Base-by-base conservation (phyloP, 2,888 invertebrate species). In the Eupsilia transversa region DNA sequence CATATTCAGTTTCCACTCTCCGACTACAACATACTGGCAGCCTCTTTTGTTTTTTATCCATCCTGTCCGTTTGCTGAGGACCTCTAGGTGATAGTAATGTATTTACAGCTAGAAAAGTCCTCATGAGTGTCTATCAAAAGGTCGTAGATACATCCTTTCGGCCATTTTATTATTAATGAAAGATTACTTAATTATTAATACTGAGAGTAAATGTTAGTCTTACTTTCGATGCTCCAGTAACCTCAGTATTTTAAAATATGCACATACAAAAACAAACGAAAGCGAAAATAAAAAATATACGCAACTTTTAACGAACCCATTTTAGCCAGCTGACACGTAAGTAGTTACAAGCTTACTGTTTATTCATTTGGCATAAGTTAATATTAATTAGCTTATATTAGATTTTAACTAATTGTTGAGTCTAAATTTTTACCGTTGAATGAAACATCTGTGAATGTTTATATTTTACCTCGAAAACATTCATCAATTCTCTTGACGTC, bases 211-310 rank as follows among this genome's bases (percentile, higher is more conserved):
- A 41, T 74, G 3, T 75, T n/a, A 38, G 23, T 38, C 17, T 30
- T 43, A 67, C 38, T 68, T 67, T 77, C 46, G 33, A 57, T 64
- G 82, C 63, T 82, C 69, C 46, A 79, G n/a, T 77, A 77, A 79
- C 35, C 64, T 56, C 33, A 52, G 46, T 67, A 14, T 54, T 59
- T 56, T 66, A 66, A 74, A 83, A 73, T 74, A 69, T 80, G 65
- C 43, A 65, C 82, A 77, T 82, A 56, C n/a, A 69, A 59, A 59
- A 79, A 38, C 56, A 79, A 79, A 84, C 33, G 63, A 84, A 80
- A 84, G 80, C 3, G 57, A 83, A 74, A 79, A 23, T 61, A 23
- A 52, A 38, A 41, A 49, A 49, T 14, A 49, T 20, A 46, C 17
- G 30, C 56, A 49, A 56, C 17, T 72, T 52, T 69, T 79, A 41